phyloP scores from a whole-genome alignment of 2,888 invertebrate genomes.

The Caradrina clavipalpis region DNA sequence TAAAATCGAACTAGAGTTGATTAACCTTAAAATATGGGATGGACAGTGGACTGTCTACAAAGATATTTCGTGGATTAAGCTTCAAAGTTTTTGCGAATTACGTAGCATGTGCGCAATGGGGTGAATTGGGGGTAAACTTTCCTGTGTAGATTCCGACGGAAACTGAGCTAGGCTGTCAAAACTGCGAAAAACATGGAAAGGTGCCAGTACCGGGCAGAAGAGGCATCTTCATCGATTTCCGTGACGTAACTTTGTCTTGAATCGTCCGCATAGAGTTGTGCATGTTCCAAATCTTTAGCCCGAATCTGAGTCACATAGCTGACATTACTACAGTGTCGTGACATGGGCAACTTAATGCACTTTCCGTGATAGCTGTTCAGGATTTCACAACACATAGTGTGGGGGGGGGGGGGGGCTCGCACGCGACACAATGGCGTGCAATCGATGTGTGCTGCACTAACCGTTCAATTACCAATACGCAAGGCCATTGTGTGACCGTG shows the following conservation, averaged over 20 bases:
- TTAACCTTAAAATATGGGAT: constrained; percentile 31
- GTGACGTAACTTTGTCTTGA: constrained; percentile 51
- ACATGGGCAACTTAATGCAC: constrained; percentile 56
- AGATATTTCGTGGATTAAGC: constrained; percentile 6
- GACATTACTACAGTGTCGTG: constrained; percentile 62
- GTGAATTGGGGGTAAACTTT: constrained; percentile 45
- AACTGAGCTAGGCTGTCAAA: constrained; percentile 39
- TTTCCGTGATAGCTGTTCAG: constrained; percentile 60
- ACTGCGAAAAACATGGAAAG: constrained; percentile 55
- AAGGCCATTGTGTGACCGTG: constrained; percentile 62
- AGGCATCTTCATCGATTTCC: constrained; percentile 52
- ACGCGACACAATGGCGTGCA: constrained; percentile 63
- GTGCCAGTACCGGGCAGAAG: constrained; percentile 52
- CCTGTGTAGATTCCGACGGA: constrained; percentile 33
- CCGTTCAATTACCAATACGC: constrained; percentile 63
- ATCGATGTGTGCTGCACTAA: constrained; percentile 63
- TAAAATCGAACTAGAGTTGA: constrained; percentile 21
- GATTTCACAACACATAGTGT: constrained; percentile 57
- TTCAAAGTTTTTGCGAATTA: constrained; percentile 25
- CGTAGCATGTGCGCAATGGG: constrained; percentile 21
- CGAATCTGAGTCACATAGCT: constrained; percentile 55
- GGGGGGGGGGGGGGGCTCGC: constrained; percentile 40
- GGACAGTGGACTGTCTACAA: constrained; percentile 4
- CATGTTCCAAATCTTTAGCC: constrained; percentile 53
- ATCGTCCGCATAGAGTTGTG: constrained; percentile 45